A percentile compares a stretch with the other conserved stretches of the same genome.
These are phyloP conservation scores for Coenonympha glycerion DNA, from an alignment of 2,888 invertebrate species.

Conservation along the genomic window DNA sequence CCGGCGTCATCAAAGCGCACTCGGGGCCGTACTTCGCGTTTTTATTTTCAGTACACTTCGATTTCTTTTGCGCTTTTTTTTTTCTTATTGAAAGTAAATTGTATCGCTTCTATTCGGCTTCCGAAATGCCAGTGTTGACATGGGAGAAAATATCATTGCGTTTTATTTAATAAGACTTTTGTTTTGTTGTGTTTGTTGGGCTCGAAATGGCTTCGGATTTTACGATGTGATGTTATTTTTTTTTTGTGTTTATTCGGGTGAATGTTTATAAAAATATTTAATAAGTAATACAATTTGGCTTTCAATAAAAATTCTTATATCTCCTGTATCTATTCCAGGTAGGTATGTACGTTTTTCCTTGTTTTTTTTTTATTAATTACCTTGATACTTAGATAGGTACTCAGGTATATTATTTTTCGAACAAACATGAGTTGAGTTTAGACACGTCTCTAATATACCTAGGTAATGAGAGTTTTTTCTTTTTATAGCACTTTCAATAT, in stretches of 20 bases:
- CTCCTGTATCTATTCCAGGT: too few species aligned
- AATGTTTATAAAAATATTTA: background rate
- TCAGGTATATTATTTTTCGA: too few species aligned
- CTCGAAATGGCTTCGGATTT: background rate
- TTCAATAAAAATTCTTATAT: too few species aligned
- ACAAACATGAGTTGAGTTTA: too few species aligned
- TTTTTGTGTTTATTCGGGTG: background rate
- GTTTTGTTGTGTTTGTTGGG: background rate
- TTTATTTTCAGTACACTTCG: slow-evolving; percentile 61
- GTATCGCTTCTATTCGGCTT: slow-evolving; percentile 48
- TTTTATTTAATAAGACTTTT: slow-evolving; percentile 10
- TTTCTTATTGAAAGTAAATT: slow-evolving; percentile 37
- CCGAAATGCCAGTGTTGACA: slow-evolving; percentile 56
- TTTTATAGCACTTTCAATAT: too few species aligned
- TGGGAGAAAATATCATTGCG: slow-evolving; percentile 25
- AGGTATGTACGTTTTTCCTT: too few species aligned
- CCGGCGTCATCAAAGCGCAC: slow-evolving; percentile 57
- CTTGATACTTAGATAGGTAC: too few species aligned
- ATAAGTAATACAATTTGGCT: background rate
- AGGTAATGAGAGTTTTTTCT: too few species aligned
- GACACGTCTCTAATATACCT: too few species aligned
- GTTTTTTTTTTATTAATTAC: too few species aligned
- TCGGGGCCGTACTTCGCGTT: slow-evolving; percentile 67
- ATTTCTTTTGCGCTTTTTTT: slow-evolving; percentile 41
- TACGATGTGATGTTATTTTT: background rate